Evolutionary conservation across 2,113 vertebrate genomes (phyloP).

Genomic region (Corvus moneduloides): DNA sequence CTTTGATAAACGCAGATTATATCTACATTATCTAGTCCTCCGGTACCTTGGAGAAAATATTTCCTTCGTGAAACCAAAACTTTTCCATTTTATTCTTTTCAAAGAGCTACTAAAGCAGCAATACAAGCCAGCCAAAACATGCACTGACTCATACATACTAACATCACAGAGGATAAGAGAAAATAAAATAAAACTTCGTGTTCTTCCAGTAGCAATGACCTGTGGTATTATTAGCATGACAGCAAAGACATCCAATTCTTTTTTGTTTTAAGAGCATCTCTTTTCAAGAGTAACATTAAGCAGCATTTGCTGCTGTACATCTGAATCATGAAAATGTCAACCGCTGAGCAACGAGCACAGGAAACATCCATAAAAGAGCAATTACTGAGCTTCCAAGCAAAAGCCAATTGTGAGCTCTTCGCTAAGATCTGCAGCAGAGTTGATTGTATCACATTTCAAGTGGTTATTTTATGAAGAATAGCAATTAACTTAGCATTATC

Average conservation of each 20-base stretch:
- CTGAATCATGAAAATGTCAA: not conserved
- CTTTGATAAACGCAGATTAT: not conserved
- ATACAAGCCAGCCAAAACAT: not conserved
- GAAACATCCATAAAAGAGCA: not conserved
- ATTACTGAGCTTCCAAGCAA: slow-evolving; percentile 39
- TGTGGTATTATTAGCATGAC: not conserved
- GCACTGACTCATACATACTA: not conserved
- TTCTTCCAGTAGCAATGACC: not conserved
- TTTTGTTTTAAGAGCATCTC: slow-evolving; percentile 11
- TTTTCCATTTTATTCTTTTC: not conserved
- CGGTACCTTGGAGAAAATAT: not conserved
- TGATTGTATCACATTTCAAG: slow-evolving; percentile 28
- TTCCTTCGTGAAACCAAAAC: not conserved
- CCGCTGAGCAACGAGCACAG: not conserved
- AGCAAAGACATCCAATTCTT: slow-evolving; percentile 15
- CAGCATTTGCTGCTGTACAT: not conserved
- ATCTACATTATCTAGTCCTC: not conserved
- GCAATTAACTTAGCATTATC: slow-evolving; percentile 26
- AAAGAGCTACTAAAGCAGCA: not conserved
- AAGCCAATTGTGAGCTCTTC: not conserved
- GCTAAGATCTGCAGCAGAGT: not conserved
- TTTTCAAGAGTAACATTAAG: not conserved
- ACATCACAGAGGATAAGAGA: not conserved
- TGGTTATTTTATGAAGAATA: slow-evolving; percentile 1
- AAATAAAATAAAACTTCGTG: not conserved